Evolutionary conservation across 2,797 vertebrate genomes (phyloP).

Genomic region (Benthosema pterotum): DNA sequence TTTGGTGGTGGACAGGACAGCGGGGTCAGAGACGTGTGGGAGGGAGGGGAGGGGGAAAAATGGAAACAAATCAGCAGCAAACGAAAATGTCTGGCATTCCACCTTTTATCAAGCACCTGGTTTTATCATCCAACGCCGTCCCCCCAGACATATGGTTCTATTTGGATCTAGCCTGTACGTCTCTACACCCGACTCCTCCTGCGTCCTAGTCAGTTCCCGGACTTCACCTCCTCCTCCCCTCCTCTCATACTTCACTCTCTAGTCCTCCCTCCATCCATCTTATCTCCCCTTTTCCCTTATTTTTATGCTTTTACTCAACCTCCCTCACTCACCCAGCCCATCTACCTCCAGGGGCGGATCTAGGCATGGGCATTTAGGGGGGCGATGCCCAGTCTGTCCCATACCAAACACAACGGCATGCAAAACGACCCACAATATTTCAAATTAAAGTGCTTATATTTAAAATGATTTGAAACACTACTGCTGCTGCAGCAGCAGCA

Average conservation of each 20-base stretch:
- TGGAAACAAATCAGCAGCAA: conserved; percentile 33
- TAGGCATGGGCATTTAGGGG: no score
- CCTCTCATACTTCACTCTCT: conserved; percentile 45
- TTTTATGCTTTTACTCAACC: conserved; percentile 50
- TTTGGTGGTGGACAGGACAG: conserved; percentile 2
- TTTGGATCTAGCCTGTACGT: conserved; percentile 66
- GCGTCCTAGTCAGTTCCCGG: conserved; percentile 49
- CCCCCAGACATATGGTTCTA: conserved; percentile 64
- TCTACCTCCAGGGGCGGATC: no score
- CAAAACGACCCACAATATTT: no score
- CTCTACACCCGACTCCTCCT: no score
- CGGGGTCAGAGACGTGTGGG: conserved; percentile 5
- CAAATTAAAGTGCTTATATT: no score
- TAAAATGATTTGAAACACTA: no score
- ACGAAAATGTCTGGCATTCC: conserved; percentile 59
- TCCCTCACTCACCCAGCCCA: background rate
- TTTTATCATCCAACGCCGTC: conserved; percentile 73
- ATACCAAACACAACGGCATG: no score
- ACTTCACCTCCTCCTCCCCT: conserved; percentile 21
- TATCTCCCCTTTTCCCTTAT: conserved; percentile 66
- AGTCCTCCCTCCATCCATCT: conserved; percentile 68
- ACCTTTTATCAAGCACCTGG: conserved; percentile 81
- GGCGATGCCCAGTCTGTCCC: no score
- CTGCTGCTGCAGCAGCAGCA: no score
- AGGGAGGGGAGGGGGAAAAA: conserved; percentile 44